These are phyloP conservation scores for Dissostichus mawsoni DNA, from an alignment of 2,113 vertebrate genomes.

Conservation along the genomic window DNA sequence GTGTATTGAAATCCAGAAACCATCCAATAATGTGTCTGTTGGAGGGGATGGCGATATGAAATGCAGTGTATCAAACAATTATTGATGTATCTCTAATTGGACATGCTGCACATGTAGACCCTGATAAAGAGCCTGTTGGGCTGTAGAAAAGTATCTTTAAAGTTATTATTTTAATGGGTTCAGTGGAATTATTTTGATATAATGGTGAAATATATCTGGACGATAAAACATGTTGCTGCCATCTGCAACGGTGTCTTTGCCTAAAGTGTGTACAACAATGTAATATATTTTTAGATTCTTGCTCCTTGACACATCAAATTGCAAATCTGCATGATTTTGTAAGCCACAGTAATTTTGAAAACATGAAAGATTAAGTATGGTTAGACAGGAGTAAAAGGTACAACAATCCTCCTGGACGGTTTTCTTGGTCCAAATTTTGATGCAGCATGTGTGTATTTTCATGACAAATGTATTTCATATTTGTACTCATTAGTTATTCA, in stretches of 20 bases:
- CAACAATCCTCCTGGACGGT: neutral
- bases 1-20: conserved; percentile 22
- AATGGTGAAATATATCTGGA: neutral
- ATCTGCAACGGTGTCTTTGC: neutral
- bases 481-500: conserved; percentile 23
- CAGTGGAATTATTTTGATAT: neutral
- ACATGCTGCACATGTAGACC: conserved; percentile 21
- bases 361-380: neutral
- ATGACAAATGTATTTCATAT: conserved; percentile 16
- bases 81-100: conserved; percentile 35
- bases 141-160: neutral
- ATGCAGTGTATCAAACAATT: conserved; percentile 17
- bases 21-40: conserved; percentile 12
- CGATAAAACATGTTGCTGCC: neutral
- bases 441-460: conserved; percentile 29
- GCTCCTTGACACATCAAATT: neutral
- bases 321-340: neutral
- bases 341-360: neutral
- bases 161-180: neutral
- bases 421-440: neutral
- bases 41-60: conserved; percentile 11
- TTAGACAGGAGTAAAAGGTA: neutral
- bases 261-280: neutral
- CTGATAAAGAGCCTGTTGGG: conserved; percentile 25
- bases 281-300: neutral